phyloP scores from a whole-genome alignment of 2,797 vertebrate species.

The Notoglanidium macrostoma region DNA sequence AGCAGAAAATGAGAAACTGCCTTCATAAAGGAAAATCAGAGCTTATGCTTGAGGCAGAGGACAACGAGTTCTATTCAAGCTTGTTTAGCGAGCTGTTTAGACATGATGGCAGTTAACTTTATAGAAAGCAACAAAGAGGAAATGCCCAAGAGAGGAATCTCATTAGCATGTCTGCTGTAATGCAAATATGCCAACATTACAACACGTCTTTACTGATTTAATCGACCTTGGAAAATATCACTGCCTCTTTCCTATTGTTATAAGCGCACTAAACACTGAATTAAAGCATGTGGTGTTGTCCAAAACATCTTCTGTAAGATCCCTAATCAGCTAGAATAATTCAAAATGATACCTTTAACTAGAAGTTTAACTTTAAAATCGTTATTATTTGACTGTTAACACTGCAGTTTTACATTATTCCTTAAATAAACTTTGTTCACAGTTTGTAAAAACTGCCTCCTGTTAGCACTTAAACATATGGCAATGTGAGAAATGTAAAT shows the following conservation, averaged over 20 bases:
- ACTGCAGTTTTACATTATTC: not conserved
- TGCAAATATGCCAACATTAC: conserved; percentile 18
- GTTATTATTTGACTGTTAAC: conserved; percentile 7
- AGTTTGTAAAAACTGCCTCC: not conserved
- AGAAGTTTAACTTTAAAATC: not conserved
- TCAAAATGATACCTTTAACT: conserved; percentile 20
- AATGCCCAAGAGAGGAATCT: conserved; percentile 26
- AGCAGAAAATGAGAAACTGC: conserved; percentile 11
- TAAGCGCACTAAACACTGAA: conserved; percentile 8
- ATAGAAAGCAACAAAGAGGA: conserved; percentile 16
- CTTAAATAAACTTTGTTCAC: conserved; percentile 22
- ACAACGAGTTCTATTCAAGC: conserved; percentile 29
- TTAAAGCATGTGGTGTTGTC: conserved; percentile 26
- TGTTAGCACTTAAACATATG: conserved; percentile 9
- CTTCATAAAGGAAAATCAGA: conserved; percentile 11
- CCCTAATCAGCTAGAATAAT: not conserved
- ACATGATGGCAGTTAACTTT: conserved; percentile 1
- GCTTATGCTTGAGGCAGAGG: not conserved
- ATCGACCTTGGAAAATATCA: conserved; percentile 41
- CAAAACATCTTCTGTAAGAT: conserved; percentile 2
- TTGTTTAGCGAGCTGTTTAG: conserved; percentile 36
- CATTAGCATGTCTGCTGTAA: conserved; percentile 40
- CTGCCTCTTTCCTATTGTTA: not conserved
- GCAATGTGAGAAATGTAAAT: conserved; percentile 7
- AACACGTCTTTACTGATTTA: conserved; percentile 42